Conservation (phyloP, 1,140 invertebrate species). For the Aculops lycopersici region DNA sequence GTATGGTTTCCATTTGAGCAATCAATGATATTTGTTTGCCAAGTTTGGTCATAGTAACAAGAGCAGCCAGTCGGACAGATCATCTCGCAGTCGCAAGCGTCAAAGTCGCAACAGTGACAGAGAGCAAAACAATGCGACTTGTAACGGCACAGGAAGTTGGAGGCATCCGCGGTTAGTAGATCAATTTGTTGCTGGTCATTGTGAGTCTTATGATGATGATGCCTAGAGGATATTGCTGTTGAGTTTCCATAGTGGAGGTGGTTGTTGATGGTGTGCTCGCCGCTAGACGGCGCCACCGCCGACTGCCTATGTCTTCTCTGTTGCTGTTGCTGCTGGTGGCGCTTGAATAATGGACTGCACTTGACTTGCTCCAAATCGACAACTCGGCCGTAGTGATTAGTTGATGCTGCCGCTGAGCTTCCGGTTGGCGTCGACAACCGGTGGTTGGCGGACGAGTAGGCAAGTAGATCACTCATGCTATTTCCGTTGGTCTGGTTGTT, state of each 20-base stretch:
- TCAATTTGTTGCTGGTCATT: conserved; percentile 18
- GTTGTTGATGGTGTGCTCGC: not conserved
- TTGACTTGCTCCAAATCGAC: conserved; percentile 55
- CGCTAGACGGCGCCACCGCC: not conserved
- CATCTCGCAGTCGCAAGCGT: conserved; percentile 79
- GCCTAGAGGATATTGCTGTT: not conserved
- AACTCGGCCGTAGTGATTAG: conserved; percentile 41
- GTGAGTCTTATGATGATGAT: no score
- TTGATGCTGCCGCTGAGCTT: conserved; percentile 8
- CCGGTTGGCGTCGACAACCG: no score
- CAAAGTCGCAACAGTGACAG: conserved; percentile 72
- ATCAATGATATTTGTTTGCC: conserved; percentile 66
- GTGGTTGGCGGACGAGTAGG: not conserved
- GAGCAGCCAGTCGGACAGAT: conserved; percentile 61
- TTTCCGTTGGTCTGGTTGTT: no score
- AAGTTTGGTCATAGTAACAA: conserved; percentile 52
- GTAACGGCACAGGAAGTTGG: conserved; percentile 61
- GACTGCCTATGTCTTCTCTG: conserved; percentile 3
- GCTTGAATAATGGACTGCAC: conserved; percentile 20
- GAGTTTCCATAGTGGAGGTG: not conserved
- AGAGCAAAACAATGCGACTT: conserved; percentile 65
- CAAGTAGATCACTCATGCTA: not conserved
- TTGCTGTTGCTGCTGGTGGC: no score
- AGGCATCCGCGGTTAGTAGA: conserved; percentile 30
- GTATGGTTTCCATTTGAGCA: conserved; percentile 19